Evolutionary conservation across 2,888 invertebrate species (phyloP), one percentile per base, ranked within the genome.

Genomic region (Caenorhabditis sinica): DNA sequence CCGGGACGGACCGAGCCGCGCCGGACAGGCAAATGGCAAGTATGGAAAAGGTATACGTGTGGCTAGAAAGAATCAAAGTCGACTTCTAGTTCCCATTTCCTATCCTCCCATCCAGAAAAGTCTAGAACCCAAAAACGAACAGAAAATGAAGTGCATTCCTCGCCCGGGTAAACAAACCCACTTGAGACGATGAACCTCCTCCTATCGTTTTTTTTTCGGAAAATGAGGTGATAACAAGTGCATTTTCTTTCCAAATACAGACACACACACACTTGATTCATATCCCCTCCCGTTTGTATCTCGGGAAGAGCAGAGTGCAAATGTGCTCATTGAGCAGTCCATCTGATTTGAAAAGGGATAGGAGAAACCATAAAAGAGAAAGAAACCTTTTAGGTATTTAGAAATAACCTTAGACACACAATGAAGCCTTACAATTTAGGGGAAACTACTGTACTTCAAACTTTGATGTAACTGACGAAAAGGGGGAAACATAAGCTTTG

Each of bases 141-240:
- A 72, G 40, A 56, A 60, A 72, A 80, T 65, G 72, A 61, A 81
- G 73, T 61, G 66, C 65, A 68, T 74, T 72, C 60, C 49, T 36
- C 33, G 4, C 33, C 33, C 69, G 69, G 69, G 69, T 69, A 69
- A 69, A 69, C 69, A 69, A 69, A 69, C 69, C 69, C 69, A 56
- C 69, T 69, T 69, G 69, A 69, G 69, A 69, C 36, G 43, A 69
- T 17, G 56, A 69, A 43, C 40, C 69, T 56, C 56, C 36, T 30
- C 28, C 56, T n/a, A 25, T 53, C 9, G 8, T 2, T 36, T 11
- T 68, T 49, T 43, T 56, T 69, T 23, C 66, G 51, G 25, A 65
- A 65, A 65, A 28, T 28, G 56, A 69, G 69, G 69, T 69, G 69
- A 69, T 69, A 69, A 69, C 69, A 69, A 69, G 69, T 69, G 69